Percentiles rank a stretch among this genome's conserved stretches.
Conservation (phyloP, 2,113 vertebrate species). For the Crotophaga sulcirostris region DNA sequence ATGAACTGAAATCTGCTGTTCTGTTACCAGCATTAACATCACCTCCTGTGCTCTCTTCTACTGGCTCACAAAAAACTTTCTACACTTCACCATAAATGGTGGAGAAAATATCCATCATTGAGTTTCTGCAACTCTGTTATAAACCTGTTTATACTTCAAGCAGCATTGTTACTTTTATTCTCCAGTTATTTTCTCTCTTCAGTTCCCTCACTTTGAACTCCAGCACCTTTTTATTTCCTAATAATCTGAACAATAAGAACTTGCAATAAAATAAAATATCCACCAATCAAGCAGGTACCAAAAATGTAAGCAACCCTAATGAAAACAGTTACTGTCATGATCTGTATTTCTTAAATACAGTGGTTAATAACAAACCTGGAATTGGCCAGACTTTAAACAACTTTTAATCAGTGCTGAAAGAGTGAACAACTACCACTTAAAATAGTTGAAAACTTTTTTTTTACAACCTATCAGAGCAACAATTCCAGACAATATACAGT, state of each 20-base stretch:
- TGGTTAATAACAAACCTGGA: not conserved
- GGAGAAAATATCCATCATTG: not conserved
- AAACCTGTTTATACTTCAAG: not conserved
- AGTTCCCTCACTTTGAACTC: not conserved
- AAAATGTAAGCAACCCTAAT: not conserved
- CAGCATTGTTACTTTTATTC: not conserved
- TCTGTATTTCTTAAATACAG: not conserved
- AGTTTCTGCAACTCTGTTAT: not conserved
- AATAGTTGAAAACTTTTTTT: constrained; percentile 29
- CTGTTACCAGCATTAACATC: not conserved
- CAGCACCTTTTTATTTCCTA: not conserved
- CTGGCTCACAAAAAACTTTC: not conserved
- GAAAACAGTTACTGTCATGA: not conserved
- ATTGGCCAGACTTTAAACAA: not conserved
- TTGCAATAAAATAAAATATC: not conserved
- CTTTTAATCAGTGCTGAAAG: constrained; percentile 31
- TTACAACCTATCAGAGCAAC: constrained; percentile 5
- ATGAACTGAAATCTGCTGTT: not conserved
- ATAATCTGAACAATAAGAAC: not conserved
- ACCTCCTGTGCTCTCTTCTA: not conserved
- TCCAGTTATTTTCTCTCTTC: not conserved
- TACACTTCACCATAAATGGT: not conserved
- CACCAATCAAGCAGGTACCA: not conserved
- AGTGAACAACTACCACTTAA: not conserved
- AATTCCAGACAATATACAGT: constrained; percentile 51